These are phyloP conservation scores for Apostichopus parvimensis DNA, from an alignment of 35 echinoderm and acorn worm genomes.

Conservation along the genomic window DNA sequence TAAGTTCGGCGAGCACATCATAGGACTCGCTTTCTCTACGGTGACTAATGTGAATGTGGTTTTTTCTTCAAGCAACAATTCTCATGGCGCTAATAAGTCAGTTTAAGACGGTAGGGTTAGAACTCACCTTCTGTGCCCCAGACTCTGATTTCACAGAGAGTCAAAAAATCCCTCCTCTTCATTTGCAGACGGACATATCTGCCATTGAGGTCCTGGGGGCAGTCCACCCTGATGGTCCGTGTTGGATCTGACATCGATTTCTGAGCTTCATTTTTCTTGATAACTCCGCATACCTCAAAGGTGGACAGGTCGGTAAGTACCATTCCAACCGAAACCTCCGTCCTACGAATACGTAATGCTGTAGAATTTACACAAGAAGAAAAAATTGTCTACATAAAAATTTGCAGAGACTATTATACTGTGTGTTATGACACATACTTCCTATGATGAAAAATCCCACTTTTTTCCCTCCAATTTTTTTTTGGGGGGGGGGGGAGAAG, in stretches of 20 bases:
- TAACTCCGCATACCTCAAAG: constrained; percentile 44
- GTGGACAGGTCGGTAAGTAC: neutral
- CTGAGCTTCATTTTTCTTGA: constrained; percentile 48
- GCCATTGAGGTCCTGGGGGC: constrained; percentile 42
- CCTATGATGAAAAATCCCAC: too few species aligned
- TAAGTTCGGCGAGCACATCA: too few species aligned
- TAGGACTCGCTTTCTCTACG: too few species aligned
- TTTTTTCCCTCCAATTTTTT: too few species aligned
- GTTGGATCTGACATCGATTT: neutral
- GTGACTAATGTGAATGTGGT: too few species aligned
- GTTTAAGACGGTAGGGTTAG: too few species aligned
- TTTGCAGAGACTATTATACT: too few species aligned
- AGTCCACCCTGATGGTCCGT: constrained; percentile 52
- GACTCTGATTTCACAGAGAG: constrained; percentile 82
- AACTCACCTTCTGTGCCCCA: constrained; percentile 59
- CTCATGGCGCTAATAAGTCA: too few species aligned
- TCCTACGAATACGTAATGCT: constrained; percentile 61
- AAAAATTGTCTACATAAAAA: neutral
- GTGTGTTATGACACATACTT: too few species aligned
- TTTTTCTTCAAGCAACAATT: too few species aligned
- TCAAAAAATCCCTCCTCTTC: constrained; percentile 49
- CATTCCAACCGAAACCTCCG: constrained; percentile 55
- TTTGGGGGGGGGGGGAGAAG: too few species aligned
- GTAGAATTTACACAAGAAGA: neutral
- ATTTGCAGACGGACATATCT: constrained; percentile 69